Evolutionary conservation across 2,797 vertebrate genomes (phyloP), one percentile per base, ranked within the genome.

Genomic region (Halcyon leucocephala): DNA sequence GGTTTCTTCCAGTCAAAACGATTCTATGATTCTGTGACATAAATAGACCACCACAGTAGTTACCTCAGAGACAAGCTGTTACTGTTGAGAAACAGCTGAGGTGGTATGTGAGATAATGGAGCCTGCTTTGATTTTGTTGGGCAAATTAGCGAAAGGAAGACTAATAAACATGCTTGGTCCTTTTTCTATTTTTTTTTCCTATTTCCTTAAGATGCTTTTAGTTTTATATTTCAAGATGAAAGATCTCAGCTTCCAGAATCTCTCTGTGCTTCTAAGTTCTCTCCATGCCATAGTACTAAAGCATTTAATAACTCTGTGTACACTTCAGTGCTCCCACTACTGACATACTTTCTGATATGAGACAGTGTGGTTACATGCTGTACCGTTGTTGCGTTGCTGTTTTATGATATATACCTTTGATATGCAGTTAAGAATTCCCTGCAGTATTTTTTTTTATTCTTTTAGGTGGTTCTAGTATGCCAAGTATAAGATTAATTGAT

Each of bases 61-160:
- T 92, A 22, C 77, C 13, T 42, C 0, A 1, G 7, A 67, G 65
- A 46, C 52, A 77, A 55, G 31, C 41, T 42, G 66, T 72, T 89
- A 76, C 24, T 73, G 29, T 73, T 95, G 82, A 77, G 49, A 73
- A 67, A 26, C 74, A 18, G 21, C 65, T 87, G 78, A 77, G 44
- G 39, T 84, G 26, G 7, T 35, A 1, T 31, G 31, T 65, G 64
- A 81, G 70, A 46, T 52, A 85, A 28, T 54, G 49, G 10, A 20
- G 5, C 25, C 44, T 82, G 41, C 46, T 73, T 92, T 81, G 37
- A 39, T 85, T 91, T 82, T 85, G 33, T 80, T 22, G 25, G 18
- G 54, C 26, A 71, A 64, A 66, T 65, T 80, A 31, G 26, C 3
- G 6, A 64, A 89, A 86, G 12, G 12, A 5, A 55, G 14, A 44